Evolutionary conservation across 2,888 invertebrate genomes (phyloP), one percentile per base, ranked within the genome.

Genomic region (Slavum lentiscoides): DNA sequence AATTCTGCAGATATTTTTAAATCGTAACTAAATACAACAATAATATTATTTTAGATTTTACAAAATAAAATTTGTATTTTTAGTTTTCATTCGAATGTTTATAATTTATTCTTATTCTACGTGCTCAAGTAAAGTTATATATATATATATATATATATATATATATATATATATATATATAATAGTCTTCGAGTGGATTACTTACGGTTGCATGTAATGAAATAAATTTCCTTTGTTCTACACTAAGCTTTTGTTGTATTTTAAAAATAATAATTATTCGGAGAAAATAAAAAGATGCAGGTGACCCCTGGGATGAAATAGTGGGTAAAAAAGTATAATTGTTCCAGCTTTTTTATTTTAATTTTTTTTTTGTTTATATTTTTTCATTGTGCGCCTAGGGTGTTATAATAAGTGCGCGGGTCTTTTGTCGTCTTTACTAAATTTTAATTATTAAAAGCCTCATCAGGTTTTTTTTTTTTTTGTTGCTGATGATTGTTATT

Each of bases 401-500:
- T 59, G 75, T 59, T 68, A 59, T 76, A 76, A 76, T 76, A 76
- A 76, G 67, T 76, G 49, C 75, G 43, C 58, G 43, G 19, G 67
- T 68, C 67, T 76, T 68, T 76, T 76, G 75, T 76, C 49, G 58
- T 68, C 59, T 76, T 76, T 17, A 68, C 67, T 68, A 59, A 68
- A 68, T 68, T 76, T 76, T 76, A 76, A 76, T 76, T 76, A 76
- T 76, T 76, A 68, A 76, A 76, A 76, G 67, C 66, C 75, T 75
- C 75, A 67, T 67, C 75, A 67, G 39, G 39, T 19, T 19, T 43
- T 43, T 66, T 58, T 23, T 19, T 67, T 9, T 76, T 68, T 75
- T 67, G 30, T 43, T 23, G 5, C n/a, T 3, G 37, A 39, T 23
- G 43, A 61, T 73, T 73, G 11, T 61, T 58, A 37, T 59, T 58